Percentiles rank a stretch among this genome's conserved stretches.
These are phyloP conservation scores for Cydia strobilella DNA, from an alignment of 1,140 invertebrate genomes.

Conservation along the genomic window DNA sequence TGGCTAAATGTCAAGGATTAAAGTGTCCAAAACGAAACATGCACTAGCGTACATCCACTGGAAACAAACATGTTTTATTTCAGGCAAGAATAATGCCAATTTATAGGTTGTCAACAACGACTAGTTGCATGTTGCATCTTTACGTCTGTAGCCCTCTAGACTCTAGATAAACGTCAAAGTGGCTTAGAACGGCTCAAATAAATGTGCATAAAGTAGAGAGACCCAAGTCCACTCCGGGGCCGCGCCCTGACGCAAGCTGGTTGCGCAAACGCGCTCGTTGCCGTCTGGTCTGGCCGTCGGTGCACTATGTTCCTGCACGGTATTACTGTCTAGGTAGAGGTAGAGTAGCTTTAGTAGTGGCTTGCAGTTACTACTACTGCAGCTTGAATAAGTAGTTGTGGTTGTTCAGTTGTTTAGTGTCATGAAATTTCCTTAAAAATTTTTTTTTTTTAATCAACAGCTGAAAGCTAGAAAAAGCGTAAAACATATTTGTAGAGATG, in stretches of 20 bases:
- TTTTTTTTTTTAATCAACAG: too few relatives aligned
- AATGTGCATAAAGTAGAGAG: constrained; percentile 2
- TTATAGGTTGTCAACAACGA: neutral
- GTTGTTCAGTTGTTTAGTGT: too few relatives aligned
- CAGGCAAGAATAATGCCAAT: neutral
- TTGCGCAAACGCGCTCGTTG: constrained; percentile 40
- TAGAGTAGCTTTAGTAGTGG: too few relatives aligned
- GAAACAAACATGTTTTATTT: neutral
- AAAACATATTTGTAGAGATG: too few relatives aligned
- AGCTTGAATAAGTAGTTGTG: too few relatives aligned
- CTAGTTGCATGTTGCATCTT: neutral
- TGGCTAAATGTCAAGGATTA: constrained; percentile 19
- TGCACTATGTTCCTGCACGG: neutral
- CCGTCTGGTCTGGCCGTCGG: neutral
- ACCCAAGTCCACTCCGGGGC: constrained; percentile 33
- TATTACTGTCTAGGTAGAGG: neutral
- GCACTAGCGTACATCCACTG: neutral
- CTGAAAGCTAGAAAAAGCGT: too few relatives aligned
- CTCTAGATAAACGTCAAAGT: neutral
- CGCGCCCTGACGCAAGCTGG: constrained; percentile 39
- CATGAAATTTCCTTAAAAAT: too few relatives aligned
- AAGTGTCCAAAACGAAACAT: neutral
- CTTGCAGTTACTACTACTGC: too few relatives aligned
- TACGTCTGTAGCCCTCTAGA: too few relatives aligned
- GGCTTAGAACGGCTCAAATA: neutral